Evolutionary conservation across 2,888 invertebrate genomes (phyloP), one percentile per base, ranked within the genome.

Genomic region (Acleris literana): DNA sequence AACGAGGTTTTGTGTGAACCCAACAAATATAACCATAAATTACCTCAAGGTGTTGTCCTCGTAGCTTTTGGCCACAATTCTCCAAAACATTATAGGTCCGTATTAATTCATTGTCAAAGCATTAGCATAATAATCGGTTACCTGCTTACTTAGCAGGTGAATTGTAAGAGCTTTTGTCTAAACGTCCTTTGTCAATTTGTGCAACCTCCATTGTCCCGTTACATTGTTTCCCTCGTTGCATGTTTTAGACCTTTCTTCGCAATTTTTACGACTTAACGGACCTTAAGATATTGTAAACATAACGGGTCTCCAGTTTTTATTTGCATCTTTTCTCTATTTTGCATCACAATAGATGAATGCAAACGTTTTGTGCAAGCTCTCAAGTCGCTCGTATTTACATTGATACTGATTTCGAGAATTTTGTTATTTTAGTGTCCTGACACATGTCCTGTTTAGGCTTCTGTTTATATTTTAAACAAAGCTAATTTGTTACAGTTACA

Each of bases 51-150:
- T 91, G 92, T 86, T 85, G 83, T 83, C 82, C 81, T 81, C 77
- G 80, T 81, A 77, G 75, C 79, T 82, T 82, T 82, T 85, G 86
- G 85, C 92, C 92, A 86, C 92, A 92, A 84, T 87, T 80, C 82
- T 80, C 85, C 83, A 87, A 90, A 91, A 92, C 85, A 89, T 86
- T 84, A 83, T 80, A 77, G 75, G 75, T 77, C 74, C 76, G 82
- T 76, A 79, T 79, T 82, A 81, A 80, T 81, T 82, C 82, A 86
- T 89, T 90, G 87, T 92, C 79, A 81, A 73, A 72, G 71, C 75
- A 90, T 90, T 90, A 88, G 80, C 90, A 90, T 92, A 85, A 90
- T 89, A 92, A 92, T 91, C 84, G 82, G 78, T 86, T 91, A 92
- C 90, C 92, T 92, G 90, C 81, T 76, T 78, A 78, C 72, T 81